A percentile compares a stretch with the other conserved stretches of the same genome.
phyloP scores from a whole-genome alignment of 1,140 invertebrate species.

The Drosophila subobscura region DNA sequence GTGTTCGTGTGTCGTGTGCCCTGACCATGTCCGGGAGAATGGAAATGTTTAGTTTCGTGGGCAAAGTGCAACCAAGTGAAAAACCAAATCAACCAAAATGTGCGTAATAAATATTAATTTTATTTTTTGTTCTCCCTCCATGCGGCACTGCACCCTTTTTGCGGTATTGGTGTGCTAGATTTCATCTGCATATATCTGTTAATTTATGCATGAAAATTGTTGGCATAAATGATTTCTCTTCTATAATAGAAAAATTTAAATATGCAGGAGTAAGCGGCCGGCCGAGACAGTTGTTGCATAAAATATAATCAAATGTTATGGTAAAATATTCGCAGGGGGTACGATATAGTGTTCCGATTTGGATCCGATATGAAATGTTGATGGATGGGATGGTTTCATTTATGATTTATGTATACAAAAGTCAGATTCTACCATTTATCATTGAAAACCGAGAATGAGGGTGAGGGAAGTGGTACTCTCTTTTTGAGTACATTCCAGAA shows the following conservation, averaged over 20 bases:
- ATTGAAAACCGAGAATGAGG: no score
- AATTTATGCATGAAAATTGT: conserved; percentile 36
- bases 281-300: background rate
- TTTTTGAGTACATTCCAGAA: no score
- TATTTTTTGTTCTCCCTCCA: conserved; percentile 23
- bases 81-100: conserved; percentile 78
- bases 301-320: background rate
- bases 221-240: conserved; percentile 23
- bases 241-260: conserved; percentile 18
- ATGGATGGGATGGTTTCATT: no score
- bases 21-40: conserved; percentile 7
- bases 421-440: no score
- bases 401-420: no score
- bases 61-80: conserved; percentile 60
- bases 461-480: no score
- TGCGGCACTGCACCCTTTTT: background rate
- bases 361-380: no score
- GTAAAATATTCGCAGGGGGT: no score
- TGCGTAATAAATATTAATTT: conserved; percentile 72
- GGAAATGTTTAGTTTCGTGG: conserved; percentile 21
- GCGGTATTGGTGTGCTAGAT: conserved; percentile 11
- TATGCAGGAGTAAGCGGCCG: background rate
- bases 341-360: no score
- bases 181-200: conserved; percentile 21
- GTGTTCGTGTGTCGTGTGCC: conserved; percentile 3